phyloP scores from a whole-genome alignment of 2,888 invertebrate genomes.

The Chrysolina haemoptera region DNA sequence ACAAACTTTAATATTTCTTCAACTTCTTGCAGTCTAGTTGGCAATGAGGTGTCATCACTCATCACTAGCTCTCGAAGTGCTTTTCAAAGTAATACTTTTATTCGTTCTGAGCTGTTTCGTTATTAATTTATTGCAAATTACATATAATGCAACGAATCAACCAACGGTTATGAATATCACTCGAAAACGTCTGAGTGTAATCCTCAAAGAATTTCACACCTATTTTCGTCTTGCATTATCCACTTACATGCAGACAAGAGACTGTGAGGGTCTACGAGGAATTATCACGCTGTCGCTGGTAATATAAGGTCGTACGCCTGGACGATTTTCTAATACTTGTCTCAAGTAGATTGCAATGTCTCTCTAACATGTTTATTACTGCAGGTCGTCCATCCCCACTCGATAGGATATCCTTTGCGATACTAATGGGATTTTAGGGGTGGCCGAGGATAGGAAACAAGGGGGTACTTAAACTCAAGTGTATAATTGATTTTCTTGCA shows the following conservation, averaged over 20 bases:
- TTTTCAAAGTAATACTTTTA: neutral
- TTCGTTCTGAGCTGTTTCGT: neutral
- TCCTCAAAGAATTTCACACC: conserved; percentile 66
- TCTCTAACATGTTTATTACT: conserved; percentile 30
- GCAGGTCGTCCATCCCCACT: conserved; percentile 22
- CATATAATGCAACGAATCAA: neutral
- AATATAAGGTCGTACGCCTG: conserved; percentile 27
- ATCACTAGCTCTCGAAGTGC: too few species aligned
- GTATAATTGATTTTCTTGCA: conserved; percentile 15
- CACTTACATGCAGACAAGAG: conserved; percentile 61
- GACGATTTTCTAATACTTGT: conserved; percentile 32
- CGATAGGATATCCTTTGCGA: neutral
- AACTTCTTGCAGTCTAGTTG: too few species aligned
- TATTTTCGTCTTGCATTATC: conserved; percentile 63
- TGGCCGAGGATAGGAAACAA: neutral
- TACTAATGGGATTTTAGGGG: conserved; percentile 21
- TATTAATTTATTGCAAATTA: neutral
- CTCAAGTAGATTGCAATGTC: conserved; percentile 23
- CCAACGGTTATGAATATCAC: conserved; percentile 11
- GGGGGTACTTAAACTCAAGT: conserved; percentile 1
- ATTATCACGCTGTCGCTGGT: conserved; percentile 53
- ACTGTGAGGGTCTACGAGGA: conserved; percentile 49
- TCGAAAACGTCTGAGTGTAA: conserved; percentile 46
- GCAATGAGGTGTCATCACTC: too few species aligned
- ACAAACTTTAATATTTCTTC: too few species aligned